Evolutionary conservation across 2,797 vertebrate genomes (phyloP), one percentile per base, ranked within the genome.

Genomic region (Hypotaenidia philippensis): DNA sequence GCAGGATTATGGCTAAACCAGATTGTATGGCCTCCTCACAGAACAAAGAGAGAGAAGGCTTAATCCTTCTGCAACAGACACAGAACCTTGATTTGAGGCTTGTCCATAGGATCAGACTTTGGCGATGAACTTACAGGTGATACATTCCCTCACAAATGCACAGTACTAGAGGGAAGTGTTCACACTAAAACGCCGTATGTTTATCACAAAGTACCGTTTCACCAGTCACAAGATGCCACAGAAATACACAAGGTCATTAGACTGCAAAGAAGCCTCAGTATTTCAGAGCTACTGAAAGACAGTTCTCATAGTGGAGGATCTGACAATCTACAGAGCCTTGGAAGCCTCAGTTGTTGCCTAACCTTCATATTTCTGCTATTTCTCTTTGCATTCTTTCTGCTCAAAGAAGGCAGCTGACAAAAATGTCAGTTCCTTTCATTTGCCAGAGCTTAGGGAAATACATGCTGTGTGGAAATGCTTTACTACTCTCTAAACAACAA

Each of bases 401-500:
- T 79, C 25, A 84, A 93, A 83, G 32, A 15, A 83, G n/a, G 40
- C 65, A 87, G 52, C 65, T 88, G 88, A 79, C 55, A 79, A 90
- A 91, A 95, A 88, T 66, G 31, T 69, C 88, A 72, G 25, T 32
- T 90, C n/a, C 32, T 86, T 83, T 80, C 52, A 65, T n/a, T 23
- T 79, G 31, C 40, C 21, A 79, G 57, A 83, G 29, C 82, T 55
- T 83, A 8, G 32, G 17, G 61, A 94, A 89, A 85, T 68, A 34
- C 6, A 36, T 27, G 36, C 38, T 74, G 34, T 41, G 49, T 80
- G 11, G 53, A 64, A 94, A 47, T 36, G n/a, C 21, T 86, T 82
- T 77, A n/a, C 50, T 44, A 13, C 31, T 78, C 22, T 90, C 31
- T 86, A 69, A 83, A 81, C 64, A 69, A 18, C n/a, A 78, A 29